phyloP scores from a whole-genome alignment of 2,888 invertebrate species.

The Andrena dorsata region DNA sequence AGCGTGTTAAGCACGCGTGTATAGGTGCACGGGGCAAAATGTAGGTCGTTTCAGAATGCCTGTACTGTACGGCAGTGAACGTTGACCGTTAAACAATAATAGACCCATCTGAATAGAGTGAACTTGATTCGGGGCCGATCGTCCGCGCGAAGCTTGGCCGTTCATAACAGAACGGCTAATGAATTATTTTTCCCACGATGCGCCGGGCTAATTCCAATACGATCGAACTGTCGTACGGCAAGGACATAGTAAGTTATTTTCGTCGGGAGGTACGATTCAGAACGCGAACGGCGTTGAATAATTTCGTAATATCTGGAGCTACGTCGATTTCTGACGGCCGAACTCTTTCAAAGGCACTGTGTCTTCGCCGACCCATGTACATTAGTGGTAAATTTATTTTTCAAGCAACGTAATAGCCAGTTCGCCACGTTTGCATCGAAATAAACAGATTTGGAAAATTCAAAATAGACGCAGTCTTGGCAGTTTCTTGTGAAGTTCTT shows the following conservation, averaged over 20 bases:
- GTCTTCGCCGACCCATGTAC: not conserved
- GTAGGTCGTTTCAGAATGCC: slow-evolving; percentile 2
- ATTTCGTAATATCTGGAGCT: slow-evolving; percentile 28
- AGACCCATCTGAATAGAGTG: slow-evolving; percentile 9
- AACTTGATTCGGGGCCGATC: slow-evolving; percentile 14
- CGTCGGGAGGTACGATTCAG: slow-evolving; percentile 25
- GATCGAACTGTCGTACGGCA: slow-evolving; percentile 36
- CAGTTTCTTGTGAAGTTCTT: no score
- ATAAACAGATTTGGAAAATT: no score
- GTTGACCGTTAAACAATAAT: slow-evolving; percentile 25
- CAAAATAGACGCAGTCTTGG: no score
- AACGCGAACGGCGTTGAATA: slow-evolving; percentile 31
- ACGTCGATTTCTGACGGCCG: slow-evolving; percentile 25
- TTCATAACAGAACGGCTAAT: slow-evolving; percentile 28
- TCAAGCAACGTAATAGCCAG: not conserved
- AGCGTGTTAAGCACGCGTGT: slow-evolving; percentile 1
- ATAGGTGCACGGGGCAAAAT: not conserved
- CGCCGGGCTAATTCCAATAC: slow-evolving; percentile 35
- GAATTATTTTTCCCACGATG: slow-evolving; percentile 44
- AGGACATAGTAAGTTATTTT: slow-evolving; percentile 44
- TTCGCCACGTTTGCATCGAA: no score
- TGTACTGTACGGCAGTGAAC: not conserved
- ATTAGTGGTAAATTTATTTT: not conserved
- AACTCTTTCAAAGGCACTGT: not conserved
- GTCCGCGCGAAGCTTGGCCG: not conserved